Evolutionary conservation across 2,888 invertebrate genomes (phyloP), one percentile per base, ranked within the genome.

Genomic region (Hydraecia micacea): DNA sequence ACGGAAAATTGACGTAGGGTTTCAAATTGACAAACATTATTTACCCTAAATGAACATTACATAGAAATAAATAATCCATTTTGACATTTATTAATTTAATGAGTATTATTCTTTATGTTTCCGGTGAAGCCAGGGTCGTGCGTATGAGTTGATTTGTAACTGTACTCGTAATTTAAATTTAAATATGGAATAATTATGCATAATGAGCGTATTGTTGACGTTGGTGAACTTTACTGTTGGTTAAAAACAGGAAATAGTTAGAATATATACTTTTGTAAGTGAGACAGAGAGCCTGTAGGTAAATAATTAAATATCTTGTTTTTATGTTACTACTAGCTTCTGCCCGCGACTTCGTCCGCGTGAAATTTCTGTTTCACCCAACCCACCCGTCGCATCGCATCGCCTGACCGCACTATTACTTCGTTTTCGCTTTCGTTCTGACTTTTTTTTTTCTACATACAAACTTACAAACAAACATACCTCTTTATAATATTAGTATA

Each of bases 1-100:
- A 32, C 32, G 49, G 13, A 32, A 15, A 69, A 68, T 32, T 25
- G 4, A 13, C 8, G 8, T 21, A 8, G 6, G 3, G 8, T 49
- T 8, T 68, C 25, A 36, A 9, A 36, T 52, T 36, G n/a, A 52
- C 32, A n/a, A n/a, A 39, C 55, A n/a, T 7, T 3, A 36, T 11
- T 70, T 70, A 36, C 15, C 5, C 0, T 2, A 28, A 36, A 7
- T 32, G 21, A 36, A 62, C 25, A 74, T 73, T 73, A 39, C 11
- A 46, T 32, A 42, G 1, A 66, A 49, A 62, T 75, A 71, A 49
- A 69, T 77, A 39, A 6, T 36, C 25, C 36, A 11, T 36, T 65
- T 81, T 84, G 80, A 80, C 78, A 83, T 84, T 86, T 81, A 87
- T 86, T 75, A 67, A 79, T 82, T 79, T 77, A 78, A 71, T 70